Percentiles rank a stretch among this genome's conserved stretches.
Conservation (phyloP, 2,797 vertebrate species). For the Petrocephalus schoutedeni region DNA sequence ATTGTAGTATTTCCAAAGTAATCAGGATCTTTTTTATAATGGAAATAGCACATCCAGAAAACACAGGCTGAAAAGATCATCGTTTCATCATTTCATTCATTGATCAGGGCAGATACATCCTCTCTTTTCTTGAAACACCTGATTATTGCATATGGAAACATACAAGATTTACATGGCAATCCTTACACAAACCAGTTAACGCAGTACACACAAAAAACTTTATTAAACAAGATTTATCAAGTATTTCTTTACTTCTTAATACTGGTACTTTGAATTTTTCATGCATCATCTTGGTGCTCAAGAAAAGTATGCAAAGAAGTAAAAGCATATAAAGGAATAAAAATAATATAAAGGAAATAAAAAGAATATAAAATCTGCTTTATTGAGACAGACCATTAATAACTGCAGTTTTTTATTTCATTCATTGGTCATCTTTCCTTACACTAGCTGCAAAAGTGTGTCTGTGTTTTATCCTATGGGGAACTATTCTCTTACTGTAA, state of each 20-base stretch:
- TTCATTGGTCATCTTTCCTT: background rate
- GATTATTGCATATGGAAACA: background rate
- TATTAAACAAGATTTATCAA: background rate
- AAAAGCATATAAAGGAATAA: background rate
- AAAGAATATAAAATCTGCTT: background rate
- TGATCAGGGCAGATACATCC: background rate
- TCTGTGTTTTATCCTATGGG: background rate
- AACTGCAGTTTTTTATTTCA: background rate
- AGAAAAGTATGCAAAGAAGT: background rate
- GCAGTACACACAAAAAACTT: background rate
- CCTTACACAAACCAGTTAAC: background rate
- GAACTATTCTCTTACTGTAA: background rate
- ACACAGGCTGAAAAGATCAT: background rate
- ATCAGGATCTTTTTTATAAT: background rate
- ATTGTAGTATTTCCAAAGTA: background rate
- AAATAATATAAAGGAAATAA: background rate
- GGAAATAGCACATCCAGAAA: background rate
- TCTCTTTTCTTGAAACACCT: background rate
- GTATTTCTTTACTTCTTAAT: background rate
- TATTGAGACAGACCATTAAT: background rate
- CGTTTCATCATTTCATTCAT: background rate
- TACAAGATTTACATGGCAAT: background rate
- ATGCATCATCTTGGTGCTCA: background rate
- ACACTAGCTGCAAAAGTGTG: background rate
- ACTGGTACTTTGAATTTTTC: background rate